A percentile compares a stretch with the other conserved stretches of the same genome.
Conservation (phyloP, 2,113 vertebrate species). For the Aleadryas rufinucha region DNA sequence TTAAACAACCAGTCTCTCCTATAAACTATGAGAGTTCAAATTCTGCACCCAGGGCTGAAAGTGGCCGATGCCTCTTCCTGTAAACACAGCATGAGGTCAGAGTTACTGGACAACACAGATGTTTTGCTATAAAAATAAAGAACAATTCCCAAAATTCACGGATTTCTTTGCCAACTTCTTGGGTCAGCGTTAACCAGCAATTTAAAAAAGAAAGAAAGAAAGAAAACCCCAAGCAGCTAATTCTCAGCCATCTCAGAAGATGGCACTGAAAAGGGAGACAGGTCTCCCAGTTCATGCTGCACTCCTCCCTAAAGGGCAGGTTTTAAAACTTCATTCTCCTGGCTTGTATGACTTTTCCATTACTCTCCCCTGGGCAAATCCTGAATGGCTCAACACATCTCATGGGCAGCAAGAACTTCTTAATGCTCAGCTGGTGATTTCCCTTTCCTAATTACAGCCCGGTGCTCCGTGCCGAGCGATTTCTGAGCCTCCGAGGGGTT, state of each 20-base stretch:
- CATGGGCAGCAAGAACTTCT: not conserved
- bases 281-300: not conserved
- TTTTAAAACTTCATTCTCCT: not conserved
- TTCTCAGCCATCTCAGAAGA: not conserved
- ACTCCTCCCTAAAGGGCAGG: not conserved
- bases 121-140: not conserved
- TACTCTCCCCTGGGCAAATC: constrained; percentile 9
- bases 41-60: not conserved
- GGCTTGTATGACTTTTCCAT: not conserved
- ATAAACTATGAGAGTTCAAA: constrained; percentile 22
- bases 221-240: not conserved
- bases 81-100: constrained; percentile 2
- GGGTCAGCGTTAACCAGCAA: not conserved
- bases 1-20: not conserved
- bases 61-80: not conserved
- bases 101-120: not conserved
- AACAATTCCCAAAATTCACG: not conserved
- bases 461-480: not conserved
- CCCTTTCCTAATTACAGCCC: constrained; percentile 53
- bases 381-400: constrained; percentile 3
- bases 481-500: not conserved
- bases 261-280: not conserved
- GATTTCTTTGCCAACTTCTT: not conserved
- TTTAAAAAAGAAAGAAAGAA: not conserved
- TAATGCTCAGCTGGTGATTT: not conserved